Base-by-base conservation (phyloP, 1,140 invertebrate species). In the Nymphalis io region DNA sequence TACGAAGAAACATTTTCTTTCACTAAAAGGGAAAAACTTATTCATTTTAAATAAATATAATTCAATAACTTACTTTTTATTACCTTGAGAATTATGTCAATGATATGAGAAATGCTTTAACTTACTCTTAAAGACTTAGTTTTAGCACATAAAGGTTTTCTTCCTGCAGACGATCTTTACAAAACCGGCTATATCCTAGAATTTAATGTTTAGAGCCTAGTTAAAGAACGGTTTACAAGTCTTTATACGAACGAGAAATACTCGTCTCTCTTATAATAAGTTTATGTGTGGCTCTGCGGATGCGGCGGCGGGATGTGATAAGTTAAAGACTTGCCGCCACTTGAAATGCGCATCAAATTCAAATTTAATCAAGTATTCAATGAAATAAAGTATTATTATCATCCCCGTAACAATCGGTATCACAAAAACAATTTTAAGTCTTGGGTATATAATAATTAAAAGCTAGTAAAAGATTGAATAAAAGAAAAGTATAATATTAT, bases 201-300 rank as follows among this genome's bases (percentile, higher is more conserved):
- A 10, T 53, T n/a, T 55, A 53, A 64, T 63, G 21, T 44, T 44
- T 60, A 60, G 62, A 60, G 42, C 48, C 57, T 33, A 62, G 38
- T 61, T 60, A 42, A 59, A 61, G 44, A 60, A 66, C 58, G 33
- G 70, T 76, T 69, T 57, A 61, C 70, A 71, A 74, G 70, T 75
- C 66, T 69, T 70, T 64, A 73, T 55, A 58, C 44, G 65, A 77
- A 77, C 79, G 67, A 75, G 77, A 73, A 80, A 72, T 74, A 80
- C 79, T 64, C 55, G 81, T 81, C 72, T 71, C 78, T 73, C 57
- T 73, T 83, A 79, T 82, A 75, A 78, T 78, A 79, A 79, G 64
- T 74, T 73, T 73, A 77, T 55, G 60, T 71, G 60, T 21, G 20
- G 46, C 60, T 61, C 63, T 63, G 61, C 76, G 74, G 72, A 75